A percentile compares a stretch with the other conserved stretches of the same genome.
phyloP scores from a whole-genome alignment of 2,113 vertebrate genomes.

The Zonotrichia leucophrys region DNA sequence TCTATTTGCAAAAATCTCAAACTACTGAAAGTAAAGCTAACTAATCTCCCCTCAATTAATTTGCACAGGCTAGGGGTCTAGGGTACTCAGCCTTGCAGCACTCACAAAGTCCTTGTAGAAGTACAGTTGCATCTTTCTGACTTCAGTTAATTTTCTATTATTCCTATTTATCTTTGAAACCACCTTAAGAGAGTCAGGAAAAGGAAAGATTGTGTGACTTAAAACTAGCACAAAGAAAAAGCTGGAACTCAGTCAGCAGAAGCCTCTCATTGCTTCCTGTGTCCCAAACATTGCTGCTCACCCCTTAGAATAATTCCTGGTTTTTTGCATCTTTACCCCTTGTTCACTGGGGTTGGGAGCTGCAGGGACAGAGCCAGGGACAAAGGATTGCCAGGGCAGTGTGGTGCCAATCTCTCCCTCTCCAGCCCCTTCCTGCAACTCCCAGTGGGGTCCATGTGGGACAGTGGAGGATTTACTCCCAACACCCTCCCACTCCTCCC shows the following conservation, averaged over 20 bases:
- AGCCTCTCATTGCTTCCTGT: background rate
- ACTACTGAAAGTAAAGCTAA: background rate
- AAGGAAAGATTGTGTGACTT: background rate
- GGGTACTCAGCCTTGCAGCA: background rate
- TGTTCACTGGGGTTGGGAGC: accelerated
- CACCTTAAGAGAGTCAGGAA: background rate
- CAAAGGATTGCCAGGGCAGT: background rate
- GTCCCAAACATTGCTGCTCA: background rate
- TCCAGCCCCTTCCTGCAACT: background rate
- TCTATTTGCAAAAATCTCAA: background rate
- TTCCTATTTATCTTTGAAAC: background rate
- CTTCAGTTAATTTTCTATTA: background rate
- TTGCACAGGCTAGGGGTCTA: background rate
- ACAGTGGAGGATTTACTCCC: background rate
- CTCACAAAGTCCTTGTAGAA: background rate
- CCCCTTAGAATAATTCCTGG: background rate
- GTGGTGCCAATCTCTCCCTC: accelerated
- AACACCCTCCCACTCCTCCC: background rate
- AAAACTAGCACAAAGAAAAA: background rate
- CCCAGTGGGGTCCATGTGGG: background rate
- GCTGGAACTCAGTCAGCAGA: background rate
- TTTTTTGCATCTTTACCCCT: background rate
- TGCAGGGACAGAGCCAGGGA: background rate
- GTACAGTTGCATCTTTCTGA: background rate
- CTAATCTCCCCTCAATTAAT: accelerated